phyloP scores from a whole-genome alignment of 2,888 invertebrate genomes.

The Tenthredo distinguenda region DNA sequence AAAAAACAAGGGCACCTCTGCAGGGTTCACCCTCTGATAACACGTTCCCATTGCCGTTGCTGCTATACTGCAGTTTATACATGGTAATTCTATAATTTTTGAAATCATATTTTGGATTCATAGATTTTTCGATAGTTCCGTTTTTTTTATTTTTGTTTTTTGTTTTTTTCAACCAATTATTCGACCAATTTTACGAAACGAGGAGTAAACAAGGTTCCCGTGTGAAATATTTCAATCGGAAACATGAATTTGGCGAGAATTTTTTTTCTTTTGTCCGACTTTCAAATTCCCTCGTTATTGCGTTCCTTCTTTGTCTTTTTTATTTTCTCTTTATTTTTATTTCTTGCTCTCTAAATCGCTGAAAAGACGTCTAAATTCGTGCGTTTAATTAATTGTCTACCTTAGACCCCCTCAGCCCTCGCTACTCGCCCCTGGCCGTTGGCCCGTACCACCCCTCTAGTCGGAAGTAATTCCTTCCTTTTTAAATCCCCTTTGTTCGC shows the following conservation, averaged over 20 bases:
- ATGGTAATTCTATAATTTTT: not conserved
- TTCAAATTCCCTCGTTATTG: too few species aligned
- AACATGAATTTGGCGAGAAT: too few species aligned
- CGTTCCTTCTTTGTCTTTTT: too few species aligned
- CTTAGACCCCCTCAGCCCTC: not conserved
- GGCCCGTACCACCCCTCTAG: not conserved
- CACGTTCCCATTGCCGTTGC: not conserved
- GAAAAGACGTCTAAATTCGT: constrained; percentile 16
- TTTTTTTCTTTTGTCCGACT: too few species aligned
- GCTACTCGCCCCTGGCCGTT: not conserved
- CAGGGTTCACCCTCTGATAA: not conserved
- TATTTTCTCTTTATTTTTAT: not conserved
- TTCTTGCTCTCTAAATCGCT: not conserved
- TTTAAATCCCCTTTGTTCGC: constrained; percentile 29
- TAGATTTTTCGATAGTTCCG: not conserved
- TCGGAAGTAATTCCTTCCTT: not conserved
- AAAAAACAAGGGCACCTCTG: not conserved
- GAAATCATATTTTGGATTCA: not conserved
- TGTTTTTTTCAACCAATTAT: not conserved
- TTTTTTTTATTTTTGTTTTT: not conserved
- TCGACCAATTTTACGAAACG: not conserved
- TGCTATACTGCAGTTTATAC: not conserved
- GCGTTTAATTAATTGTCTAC: constrained; percentile 11
- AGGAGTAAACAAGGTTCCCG: not conserved
- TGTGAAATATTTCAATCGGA: too few species aligned